Evolutionary conservation across 2,113 vertebrate species (phyloP).

Genomic region (Columbina picui): DNA sequence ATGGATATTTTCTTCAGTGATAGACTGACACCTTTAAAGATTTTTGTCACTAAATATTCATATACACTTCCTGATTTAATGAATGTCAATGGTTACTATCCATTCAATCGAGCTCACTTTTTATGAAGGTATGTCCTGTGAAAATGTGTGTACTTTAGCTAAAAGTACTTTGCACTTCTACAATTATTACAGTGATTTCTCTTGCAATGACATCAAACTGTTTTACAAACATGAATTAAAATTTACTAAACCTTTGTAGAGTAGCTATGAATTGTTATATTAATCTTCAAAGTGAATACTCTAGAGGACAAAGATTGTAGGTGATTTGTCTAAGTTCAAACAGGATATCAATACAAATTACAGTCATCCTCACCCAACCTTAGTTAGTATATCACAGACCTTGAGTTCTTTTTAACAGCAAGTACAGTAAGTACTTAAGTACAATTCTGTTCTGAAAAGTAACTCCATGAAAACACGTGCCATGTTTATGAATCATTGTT

Average conservation of each 20-base stretch:
- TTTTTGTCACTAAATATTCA: constrained; percentile 1
- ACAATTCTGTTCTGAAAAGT: background rate
- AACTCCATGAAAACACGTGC: background rate
- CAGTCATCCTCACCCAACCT: background rate
- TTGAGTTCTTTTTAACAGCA: background rate
- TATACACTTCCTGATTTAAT: background rate
- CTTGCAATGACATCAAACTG: background rate
- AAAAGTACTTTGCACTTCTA: background rate
- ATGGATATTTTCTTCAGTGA: background rate
- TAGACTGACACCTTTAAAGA: background rate
- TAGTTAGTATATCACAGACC: background rate
- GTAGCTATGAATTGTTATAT: background rate
- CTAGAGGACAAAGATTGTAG: background rate
- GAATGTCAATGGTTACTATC: background rate
- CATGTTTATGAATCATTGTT: background rate
- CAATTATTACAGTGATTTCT: background rate
- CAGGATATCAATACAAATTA: background rate
- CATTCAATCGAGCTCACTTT: background rate
- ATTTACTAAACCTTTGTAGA: background rate
- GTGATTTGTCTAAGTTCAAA: background rate
- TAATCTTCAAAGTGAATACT: background rate
- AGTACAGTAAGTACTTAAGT: background rate
- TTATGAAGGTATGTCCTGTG: background rate
- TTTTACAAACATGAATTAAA: background rate
- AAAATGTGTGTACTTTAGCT: background rate